These are phyloP conservation scores for Macrosoma leucophasiata DNA, from an alignment of 2,888 invertebrate genomes.

Conservation along the genomic window DNA sequence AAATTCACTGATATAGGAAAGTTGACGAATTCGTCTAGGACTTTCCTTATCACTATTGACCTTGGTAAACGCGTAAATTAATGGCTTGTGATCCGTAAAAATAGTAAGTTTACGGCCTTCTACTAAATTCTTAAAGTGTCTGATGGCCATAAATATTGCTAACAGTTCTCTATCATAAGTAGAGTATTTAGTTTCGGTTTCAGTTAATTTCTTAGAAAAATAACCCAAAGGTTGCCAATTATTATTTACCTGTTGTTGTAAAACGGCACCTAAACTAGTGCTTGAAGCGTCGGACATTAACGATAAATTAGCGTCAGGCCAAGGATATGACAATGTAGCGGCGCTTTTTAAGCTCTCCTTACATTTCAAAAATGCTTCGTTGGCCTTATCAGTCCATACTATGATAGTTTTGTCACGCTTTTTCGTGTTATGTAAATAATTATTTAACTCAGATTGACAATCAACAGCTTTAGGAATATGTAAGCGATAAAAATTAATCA, in stretches of 20 bases:
- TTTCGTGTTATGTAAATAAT: constrained; percentile 20
- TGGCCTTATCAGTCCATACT: constrained; percentile 7
- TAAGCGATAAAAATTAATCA: no score
- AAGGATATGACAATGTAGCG: constrained; percentile 30
- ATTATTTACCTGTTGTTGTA: constrained; percentile 34
- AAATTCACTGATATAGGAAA: constrained; percentile 24
- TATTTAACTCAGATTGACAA: no score
- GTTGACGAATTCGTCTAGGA: constrained; percentile 19
- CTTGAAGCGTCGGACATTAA: constrained; percentile 39
- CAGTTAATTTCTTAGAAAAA: constrained; percentile 22
- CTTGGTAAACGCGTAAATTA: constrained; percentile 14
- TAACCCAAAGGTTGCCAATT: constrained; percentile 21
- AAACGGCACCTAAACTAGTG: constrained; percentile 33
- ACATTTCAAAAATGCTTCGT: constrained; percentile 22
- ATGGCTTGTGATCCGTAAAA: constrained; percentile 19
- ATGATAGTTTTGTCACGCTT: constrained; percentile 25
- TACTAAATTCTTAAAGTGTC: constrained; percentile 13
- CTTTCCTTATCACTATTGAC: constrained; percentile 15
- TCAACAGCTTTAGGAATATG: no score
- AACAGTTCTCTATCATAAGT: constrained; percentile 17
- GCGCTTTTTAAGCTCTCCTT: constrained; percentile 28
- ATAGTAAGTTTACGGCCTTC: constrained; percentile 14
- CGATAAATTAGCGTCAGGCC: constrained; percentile 23
- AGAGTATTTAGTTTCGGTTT: constrained; percentile 35
- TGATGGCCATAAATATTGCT: constrained; percentile 11